Base-by-base conservation (phyloP, 2,797 vertebrate species). In the Catostomus latipinnis region DNA sequence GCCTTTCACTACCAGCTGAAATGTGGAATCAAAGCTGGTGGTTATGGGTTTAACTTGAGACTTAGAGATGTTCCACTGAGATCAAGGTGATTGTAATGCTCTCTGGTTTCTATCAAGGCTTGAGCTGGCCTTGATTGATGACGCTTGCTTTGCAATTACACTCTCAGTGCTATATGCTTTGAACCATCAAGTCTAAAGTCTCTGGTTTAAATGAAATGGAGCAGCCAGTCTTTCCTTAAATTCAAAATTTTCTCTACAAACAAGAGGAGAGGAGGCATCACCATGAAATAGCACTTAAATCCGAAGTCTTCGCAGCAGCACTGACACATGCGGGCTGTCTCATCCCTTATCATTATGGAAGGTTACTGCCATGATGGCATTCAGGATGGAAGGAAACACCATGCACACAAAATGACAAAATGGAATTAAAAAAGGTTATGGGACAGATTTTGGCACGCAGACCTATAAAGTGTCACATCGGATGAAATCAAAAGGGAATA, bases 231-330 rank as follows among this genome's bases (percentile, higher is more conserved):
- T 80, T 60, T 75, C 82, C 18, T 83, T 34, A 57, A 52, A 45
- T 58, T 71, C 71, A 74, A 82, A 71, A 84, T 50, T 48, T 80
- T 88, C 82, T 87, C 81, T 75, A 83, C 89, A 88, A 86, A 84
- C 80, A 83, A 80, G 83, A 85, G 71, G 76, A 86, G 84, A 66
- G 53, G 81, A 58, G 83, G 84, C 76, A 46, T 70, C 68, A 78
- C 71, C 81, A 86, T 57, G 84, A 85, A 91, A 88, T 90, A 94
- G 93, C 94, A 94, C 93, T 95, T 94, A 88, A 84, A 89, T 88
- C 76, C 74, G 88, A 79, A 87, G 87, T 88, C 72, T 78, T 68
- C 65, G 81, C 67, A 58, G 49, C 58, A 12, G 77, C 67, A 49
- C 22, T 54, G 72, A 73, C 82, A 71, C 13, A 43, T 58, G 78